Base-by-base conservation (phyloP, 2,797 vertebrate species). In the Sebastolobus alascanus region DNA sequence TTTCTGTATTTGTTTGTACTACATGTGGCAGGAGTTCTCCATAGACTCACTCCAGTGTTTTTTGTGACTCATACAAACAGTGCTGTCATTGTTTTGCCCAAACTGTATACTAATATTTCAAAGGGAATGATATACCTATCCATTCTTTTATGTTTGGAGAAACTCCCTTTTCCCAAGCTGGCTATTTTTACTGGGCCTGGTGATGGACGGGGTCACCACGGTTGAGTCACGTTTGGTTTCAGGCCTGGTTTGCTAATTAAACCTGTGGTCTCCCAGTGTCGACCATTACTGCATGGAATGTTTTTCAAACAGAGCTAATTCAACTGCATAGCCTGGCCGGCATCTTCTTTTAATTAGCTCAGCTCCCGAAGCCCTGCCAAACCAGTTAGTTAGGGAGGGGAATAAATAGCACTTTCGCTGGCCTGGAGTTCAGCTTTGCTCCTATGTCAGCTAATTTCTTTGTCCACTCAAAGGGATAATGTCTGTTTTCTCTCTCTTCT, bases 201-300 rank as follows among this genome's bases (percentile, higher is more conserved):
- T 89, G 90, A 93, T 92, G 93, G 91, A 93, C 89, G 84, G 94
- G 94, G 94, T 94, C 92, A 94, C 89, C 90, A 88, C 86, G 89
- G 93, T 91, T 96, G 93, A 96, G 94, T 96, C 95, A 95, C 86
- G 89, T 90, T 94, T 92, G 94, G 91, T 94, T 92, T 93, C 86
- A 92, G 92, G 87, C 90, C 94, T 95, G 95, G 94, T 95, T 95
- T 94, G 93, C 93, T 96, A 95, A 96, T 96, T 96, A 94, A 96
- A 93, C 94, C 92, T 94, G 94, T 88, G 95, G 94, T 94, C 88
- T 92, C 89, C 92, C 95, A 94, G 91, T 94, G 90, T 93, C 91
- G 94, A 93, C 94, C 94, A 94, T 96, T 95, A 94, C 94, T 90
- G 93, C 93, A 94, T 92, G 91, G 91, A 96, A 95, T 95, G 94